These are phyloP conservation scores for Mesitornis unicolor DNA, from an alignment of 2,113 vertebrate species.

Conservation along the genomic window DNA sequence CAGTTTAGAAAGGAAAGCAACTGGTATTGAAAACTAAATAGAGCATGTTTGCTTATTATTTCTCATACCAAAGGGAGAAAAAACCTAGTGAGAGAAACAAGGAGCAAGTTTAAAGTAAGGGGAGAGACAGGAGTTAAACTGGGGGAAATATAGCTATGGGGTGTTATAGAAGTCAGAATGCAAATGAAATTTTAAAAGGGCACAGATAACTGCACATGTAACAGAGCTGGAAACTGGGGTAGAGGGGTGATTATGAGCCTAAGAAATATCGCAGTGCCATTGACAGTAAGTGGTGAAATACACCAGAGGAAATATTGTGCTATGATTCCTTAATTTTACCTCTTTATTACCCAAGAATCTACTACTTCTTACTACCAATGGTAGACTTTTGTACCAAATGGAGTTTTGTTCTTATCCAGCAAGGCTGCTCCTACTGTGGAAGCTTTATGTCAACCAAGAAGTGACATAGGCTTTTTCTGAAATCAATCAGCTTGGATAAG, in stretches of 20 bases:
- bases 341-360: not conserved
- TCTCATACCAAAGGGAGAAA: not conserved
- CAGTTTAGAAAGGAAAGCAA: not conserved
- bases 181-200: not conserved
- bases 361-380: not conserved
- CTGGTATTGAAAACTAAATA: not conserved
- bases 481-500: not conserved
- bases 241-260: not conserved
- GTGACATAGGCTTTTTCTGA: not conserved
- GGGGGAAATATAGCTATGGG: not conserved
- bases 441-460: not conserved
- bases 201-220: not conserved
- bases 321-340: not conserved
- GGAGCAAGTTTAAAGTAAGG: not conserved
- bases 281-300: not conserved
- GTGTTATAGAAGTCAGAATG: not conserved
- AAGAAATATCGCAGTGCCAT: not conserved
- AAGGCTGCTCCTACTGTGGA: not conserved
- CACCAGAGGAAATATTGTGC: not conserved
- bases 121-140: not conserved
- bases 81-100: not conserved
- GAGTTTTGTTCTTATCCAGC: not conserved
- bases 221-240: not conserved
- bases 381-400: not conserved
- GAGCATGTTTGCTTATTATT: not conserved